These are phyloP conservation scores for Stenopsyche tienmushanensis DNA, from an alignment of 1,140 invertebrate genomes.

Conservation along the genomic window DNA sequence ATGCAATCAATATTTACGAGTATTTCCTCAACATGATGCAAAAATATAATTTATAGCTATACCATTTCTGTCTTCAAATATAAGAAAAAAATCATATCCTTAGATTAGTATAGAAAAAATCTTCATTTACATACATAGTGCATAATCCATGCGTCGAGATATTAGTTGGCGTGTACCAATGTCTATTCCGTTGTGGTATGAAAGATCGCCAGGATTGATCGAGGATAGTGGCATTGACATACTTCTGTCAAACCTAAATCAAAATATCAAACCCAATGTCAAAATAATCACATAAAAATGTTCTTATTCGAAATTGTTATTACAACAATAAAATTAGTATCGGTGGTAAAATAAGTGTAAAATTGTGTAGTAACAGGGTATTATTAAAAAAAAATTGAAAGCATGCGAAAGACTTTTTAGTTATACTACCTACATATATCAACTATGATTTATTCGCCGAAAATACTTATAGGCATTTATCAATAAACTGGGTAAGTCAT, in stretches of 20 bases:
- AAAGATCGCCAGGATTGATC: slow-evolving; percentile 54
- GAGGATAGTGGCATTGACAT: slow-evolving; percentile 62
- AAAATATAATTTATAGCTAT: slow-evolving; percentile 39
- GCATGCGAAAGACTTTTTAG: too few relatives aligned
- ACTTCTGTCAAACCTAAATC: slow-evolving; percentile 61
- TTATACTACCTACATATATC: too few relatives aligned
- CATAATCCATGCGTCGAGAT: slow-evolving; percentile 64
- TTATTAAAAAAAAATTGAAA: too few relatives aligned
- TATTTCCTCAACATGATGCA: slow-evolving; percentile 39
- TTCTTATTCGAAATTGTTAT: not conserved
- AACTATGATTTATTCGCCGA: too few relatives aligned
- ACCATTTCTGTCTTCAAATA: slow-evolving; percentile 22
- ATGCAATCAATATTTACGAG: slow-evolving; percentile 37
- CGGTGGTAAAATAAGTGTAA: too few relatives aligned
- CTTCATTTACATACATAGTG: slow-evolving; percentile 62
- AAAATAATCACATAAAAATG: not conserved
- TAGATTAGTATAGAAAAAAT: not conserved
- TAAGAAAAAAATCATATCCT: slow-evolving; percentile 27
- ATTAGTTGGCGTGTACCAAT: slow-evolving; percentile 43
- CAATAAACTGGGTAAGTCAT: too few relatives aligned
- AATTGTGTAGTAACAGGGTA: too few relatives aligned
- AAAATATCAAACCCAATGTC: not conserved
- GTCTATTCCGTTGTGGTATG: slow-evolving; percentile 56
- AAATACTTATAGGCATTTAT: too few relatives aligned
- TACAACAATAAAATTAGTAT: too few relatives aligned